Evolutionary conservation across 2,888 invertebrate species (phyloP).

Genomic region (Protonemura montana): DNA sequence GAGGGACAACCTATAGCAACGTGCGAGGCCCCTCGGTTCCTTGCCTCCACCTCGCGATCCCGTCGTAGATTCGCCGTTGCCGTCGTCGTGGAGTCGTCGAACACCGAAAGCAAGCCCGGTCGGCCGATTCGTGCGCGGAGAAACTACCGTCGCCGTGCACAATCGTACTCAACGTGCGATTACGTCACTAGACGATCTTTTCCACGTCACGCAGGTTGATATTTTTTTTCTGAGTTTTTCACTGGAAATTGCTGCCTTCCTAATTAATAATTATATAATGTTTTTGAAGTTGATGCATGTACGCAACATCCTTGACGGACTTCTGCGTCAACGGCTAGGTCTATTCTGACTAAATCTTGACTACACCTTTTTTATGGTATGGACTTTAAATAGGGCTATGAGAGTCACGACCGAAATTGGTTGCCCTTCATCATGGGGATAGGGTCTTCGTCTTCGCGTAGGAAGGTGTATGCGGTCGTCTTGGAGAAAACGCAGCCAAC

Average conservation of each 20-base stretch:
- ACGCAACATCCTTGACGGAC: neutral
- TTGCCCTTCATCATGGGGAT: neutral
- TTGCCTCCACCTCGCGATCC: neutral
- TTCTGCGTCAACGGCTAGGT: neutral
- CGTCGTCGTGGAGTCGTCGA: neutral
- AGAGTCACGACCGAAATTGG: neutral
- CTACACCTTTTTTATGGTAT: constrained; percentile 1
- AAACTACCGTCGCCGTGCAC: neutral
- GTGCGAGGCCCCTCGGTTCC: neutral
- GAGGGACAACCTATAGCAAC: neutral
- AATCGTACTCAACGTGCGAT: neutral
- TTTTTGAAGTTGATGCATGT: neutral
- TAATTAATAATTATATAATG: neutral
- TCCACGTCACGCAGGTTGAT: neutral
- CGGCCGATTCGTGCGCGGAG: neutral
- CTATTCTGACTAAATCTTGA: constrained; percentile 12
- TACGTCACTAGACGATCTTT: neutral
- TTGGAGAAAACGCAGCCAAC: neutral
- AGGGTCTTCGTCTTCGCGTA: constrained; percentile 4
- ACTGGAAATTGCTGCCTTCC: neutral
- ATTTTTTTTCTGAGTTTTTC: neutral
- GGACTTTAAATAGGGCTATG: neutral
- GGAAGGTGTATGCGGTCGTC: neutral
- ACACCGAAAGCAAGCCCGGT: neutral
- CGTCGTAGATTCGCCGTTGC: neutral